These are phyloP conservation scores for Natrix natrix DNA, from an alignment of 2,797 vertebrate genomes.

Conservation along the genomic window DNA sequence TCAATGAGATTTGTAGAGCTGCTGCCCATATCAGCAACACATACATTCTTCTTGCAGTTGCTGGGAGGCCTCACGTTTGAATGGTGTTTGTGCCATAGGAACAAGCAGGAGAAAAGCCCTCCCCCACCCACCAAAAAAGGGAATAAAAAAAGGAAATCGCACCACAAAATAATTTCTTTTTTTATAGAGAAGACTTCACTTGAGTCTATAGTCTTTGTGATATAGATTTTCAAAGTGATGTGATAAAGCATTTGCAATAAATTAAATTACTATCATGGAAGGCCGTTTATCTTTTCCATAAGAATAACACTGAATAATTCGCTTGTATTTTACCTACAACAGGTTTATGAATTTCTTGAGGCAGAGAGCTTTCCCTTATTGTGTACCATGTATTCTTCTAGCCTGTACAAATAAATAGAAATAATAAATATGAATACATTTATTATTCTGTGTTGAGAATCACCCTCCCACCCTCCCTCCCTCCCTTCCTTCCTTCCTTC, in stretches of 20 bases:
- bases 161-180: not conserved
- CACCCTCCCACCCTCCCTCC: no score
- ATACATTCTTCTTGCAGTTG: constrained; percentile 4
- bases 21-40: constrained; percentile 21
- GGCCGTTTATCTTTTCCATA: not conserved
- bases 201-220: not conserved
- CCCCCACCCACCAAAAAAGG: no score
- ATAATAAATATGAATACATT: not conserved
- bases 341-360: not conserved
- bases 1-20: constrained; percentile 1
- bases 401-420: not conserved
- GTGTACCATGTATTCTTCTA: not conserved
- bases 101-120: not conserved
- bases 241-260: not conserved
- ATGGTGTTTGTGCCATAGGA: not conserved
- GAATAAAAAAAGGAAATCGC: not conserved
- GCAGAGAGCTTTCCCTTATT: not conserved
- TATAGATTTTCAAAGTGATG: not conserved
- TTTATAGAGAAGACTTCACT: not conserved
- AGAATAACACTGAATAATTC: not conserved
- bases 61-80: constrained; percentile 3
- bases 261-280: not conserved
- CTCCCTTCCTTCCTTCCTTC: not conserved
- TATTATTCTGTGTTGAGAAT: not conserved
- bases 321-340: not conserved